A percentile compares a stretch with the other conserved stretches of the same genome.
Evolutionary conservation across 2,113 vertebrate genomes (phyloP).

Genomic region (Callithrix jacchus): DNA sequence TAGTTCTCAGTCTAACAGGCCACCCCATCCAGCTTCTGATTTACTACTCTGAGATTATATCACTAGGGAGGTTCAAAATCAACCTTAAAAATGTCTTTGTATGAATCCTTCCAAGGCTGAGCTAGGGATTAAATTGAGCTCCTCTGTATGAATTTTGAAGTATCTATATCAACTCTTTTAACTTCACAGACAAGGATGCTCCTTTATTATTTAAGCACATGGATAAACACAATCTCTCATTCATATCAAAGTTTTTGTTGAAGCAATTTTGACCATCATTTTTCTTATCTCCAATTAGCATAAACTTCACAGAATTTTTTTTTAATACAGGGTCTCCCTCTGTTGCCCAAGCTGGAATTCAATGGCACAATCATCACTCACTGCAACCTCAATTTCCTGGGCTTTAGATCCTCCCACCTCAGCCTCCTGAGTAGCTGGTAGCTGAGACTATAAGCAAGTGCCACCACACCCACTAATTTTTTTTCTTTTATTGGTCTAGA

Average conservation of each 20-base stretch:
- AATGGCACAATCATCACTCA: too few species aligned
- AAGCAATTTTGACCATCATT: slow-evolving; percentile 11
- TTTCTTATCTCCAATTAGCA: slow-evolving; percentile 14
- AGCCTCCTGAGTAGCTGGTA: too few species aligned
- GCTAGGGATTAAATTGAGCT: neutral
- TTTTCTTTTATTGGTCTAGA: too few species aligned
- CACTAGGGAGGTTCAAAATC: neutral
- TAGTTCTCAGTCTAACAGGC: neutral
- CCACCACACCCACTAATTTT: too few species aligned
- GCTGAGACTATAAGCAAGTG: too few species aligned
- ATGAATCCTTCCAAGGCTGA: neutral
- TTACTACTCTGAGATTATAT: neutral
- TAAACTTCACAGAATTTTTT: neutral
- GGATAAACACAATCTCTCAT: slow-evolving; percentile 34
- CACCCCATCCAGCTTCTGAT: neutral
- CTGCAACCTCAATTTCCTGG: too few species aligned
- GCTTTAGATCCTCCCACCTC: too few species aligned
- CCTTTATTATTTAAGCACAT: slow-evolving; percentile 5
- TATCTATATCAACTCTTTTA: slow-evolving; percentile 2
- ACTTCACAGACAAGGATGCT: neutral
- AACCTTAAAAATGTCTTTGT: slow-evolving; percentile 35
- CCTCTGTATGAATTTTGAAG: slow-evolving; percentile 25
- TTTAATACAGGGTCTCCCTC: too few species aligned
- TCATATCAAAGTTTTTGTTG: slow-evolving; percentile 45
- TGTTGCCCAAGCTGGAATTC: too few species aligned